Percentiles rank a stretch among this genome's conserved stretches.
These are phyloP conservation scores for Eufriesea mexicana DNA, from an alignment of 1,140 invertebrate genomes.

Conservation along the genomic window DNA sequence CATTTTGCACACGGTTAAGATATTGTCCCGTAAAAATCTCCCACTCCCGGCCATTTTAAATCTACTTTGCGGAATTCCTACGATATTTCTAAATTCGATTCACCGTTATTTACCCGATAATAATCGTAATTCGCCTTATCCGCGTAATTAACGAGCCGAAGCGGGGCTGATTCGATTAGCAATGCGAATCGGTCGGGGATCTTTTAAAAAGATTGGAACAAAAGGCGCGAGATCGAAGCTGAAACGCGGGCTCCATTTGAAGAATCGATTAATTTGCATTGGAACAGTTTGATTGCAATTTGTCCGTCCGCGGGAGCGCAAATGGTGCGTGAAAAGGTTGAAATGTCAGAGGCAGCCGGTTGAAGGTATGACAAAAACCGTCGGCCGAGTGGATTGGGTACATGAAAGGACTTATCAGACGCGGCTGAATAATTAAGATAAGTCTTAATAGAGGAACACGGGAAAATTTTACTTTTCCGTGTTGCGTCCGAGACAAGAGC, in stretches of 20 bases:
- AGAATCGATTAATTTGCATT: background rate
- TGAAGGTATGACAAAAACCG: slow-evolving; percentile 4
- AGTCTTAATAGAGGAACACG: background rate
- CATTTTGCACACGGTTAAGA: no score
- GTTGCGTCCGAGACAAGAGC: background rate
- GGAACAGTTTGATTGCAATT: background rate
- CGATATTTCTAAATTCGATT: background rate
- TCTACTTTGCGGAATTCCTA: no score
- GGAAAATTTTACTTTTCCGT: background rate
- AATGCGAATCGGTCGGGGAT: background rate
- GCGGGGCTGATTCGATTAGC: background rate
- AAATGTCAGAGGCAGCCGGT: background rate
- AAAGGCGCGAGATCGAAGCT: background rate
- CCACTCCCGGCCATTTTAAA: no score
- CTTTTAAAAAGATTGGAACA: background rate
- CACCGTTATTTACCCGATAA: background rate
- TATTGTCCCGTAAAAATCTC: no score
- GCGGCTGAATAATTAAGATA: slow-evolving; percentile 24
- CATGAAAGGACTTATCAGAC: slow-evolving; percentile 13
- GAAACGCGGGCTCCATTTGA: background rate
- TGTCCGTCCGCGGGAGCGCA: background rate
- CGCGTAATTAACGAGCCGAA: background rate
- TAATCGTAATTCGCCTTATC: background rate
- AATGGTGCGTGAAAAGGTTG: slow-evolving; percentile 21
- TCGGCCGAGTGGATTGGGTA: background rate